Evolutionary conservation across 1,140 invertebrate genomes (phyloP), one percentile per base, ranked within the genome.

Genomic region (Micrasema minimum): DNA sequence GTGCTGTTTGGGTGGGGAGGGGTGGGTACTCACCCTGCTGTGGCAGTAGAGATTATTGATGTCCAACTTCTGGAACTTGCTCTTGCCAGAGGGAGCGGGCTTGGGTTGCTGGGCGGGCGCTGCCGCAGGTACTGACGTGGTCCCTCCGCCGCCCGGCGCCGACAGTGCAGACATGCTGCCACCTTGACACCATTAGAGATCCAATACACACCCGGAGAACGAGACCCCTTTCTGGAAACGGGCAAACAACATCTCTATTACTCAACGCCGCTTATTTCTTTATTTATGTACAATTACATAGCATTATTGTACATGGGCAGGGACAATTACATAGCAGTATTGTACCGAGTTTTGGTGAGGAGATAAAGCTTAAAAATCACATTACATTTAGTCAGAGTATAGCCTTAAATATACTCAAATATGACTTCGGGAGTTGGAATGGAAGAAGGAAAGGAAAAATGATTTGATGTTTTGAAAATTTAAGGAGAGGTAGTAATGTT

Each of bases 41-140:
- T 89, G 91, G 86, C 93, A 94, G 85, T 96, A 97, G 82, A 97
- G 90, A 88, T 88, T 96, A 92, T 98, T 98, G 89, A 98, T 97
- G 89, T 98, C 95, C 87, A 97, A 90, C 83, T 95, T 92, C 85
- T 95, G 93, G 88, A 91, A 98, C 89, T 96, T 97, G 83, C 90
- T 90, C 90, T 96, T 96, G 80, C 80, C 81, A 79, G 82, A 82
- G 80, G 83, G 80, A 78, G 82, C 79, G 80, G 83, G 81, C 80
- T 80, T 83, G 79, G 83, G 79, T 79, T 45, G 41, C 14, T 22
- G 41, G 79, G 81, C 82, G 80, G 82, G 80, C 79, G 82, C 78
- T 80, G 16, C 48, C 57, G 68, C 57, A 1, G 59, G 64, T 50
- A 68, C 65, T 35, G 74, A 64, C 43, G 74, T 51, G 70, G 80